Evolutionary conservation across 2,888 invertebrate genomes (phyloP).

Genomic region (Luperina nickerlii): DNA sequence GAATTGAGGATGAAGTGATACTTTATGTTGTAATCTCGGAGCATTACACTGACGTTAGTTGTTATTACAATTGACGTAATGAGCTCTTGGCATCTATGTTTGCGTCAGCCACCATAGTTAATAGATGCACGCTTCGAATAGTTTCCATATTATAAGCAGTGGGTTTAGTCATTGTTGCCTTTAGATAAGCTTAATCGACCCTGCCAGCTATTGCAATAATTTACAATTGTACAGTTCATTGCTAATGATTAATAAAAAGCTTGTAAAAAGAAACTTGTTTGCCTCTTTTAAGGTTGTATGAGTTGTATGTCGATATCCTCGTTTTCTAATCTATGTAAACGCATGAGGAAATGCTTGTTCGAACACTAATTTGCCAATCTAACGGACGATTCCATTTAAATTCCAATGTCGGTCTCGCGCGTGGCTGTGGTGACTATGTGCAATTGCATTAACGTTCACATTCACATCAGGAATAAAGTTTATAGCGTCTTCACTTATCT

Average conservation of each 20-base stretch:
- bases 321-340: conserved; percentile 60
- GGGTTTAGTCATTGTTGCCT: conserved; percentile 59
- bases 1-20: conserved; percentile 40
- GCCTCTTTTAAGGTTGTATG: conserved; percentile 62
- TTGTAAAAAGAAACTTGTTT: conserved; percentile 57
- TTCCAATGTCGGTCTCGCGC: conserved; percentile 54
- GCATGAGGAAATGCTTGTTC: conserved; percentile 43
- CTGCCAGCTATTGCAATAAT: conserved; percentile 28
- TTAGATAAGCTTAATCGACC: conserved; percentile 42
- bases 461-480: conserved; percentile 27
- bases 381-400: conserved; percentile 67
- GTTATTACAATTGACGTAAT: conserved; percentile 59
- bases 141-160: conserved; percentile 56
- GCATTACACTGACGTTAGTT: conserved; percentile 39
- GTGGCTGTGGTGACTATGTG: conserved; percentile 31
- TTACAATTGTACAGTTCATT: conserved; percentile 32
- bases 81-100: conserved; percentile 41
- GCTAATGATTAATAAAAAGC: conserved; percentile 42
- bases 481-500: conserved; percentile 13
- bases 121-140: conserved; percentile 49
- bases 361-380: conserved; percentile 60
- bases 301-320: conserved; percentile 48
- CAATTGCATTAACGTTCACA: conserved; percentile 31
- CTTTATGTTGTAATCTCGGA: conserved; percentile 49
- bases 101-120: conserved; percentile 45